These are phyloP conservation scores for Hyppa rectilinea DNA, from an alignment of 2,888 invertebrate genomes.

Conservation along the genomic window DNA sequence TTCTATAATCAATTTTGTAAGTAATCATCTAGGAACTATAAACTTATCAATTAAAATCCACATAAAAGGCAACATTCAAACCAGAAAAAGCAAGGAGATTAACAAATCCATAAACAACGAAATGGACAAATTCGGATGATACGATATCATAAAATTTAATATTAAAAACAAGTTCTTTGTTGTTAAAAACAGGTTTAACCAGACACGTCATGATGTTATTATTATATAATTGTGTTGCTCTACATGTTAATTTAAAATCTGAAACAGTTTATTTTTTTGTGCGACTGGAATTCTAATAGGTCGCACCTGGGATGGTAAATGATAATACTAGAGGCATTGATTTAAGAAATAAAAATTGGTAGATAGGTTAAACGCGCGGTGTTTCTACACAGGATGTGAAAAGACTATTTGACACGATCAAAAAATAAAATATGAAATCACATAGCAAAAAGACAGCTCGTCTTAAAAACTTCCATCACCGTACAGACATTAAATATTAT, in stretches of 20 bases:
- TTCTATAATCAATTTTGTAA: background rate
- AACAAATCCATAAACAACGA: constrained; percentile 16
- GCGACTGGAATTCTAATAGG: no score
- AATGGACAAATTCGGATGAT: constrained; percentile 29
- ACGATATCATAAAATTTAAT: constrained; percentile 4
- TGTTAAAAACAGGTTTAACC: constrained; percentile 28
- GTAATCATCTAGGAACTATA: constrained; percentile 4
- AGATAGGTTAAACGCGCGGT: no score
- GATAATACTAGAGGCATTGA: background rate
- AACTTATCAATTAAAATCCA: constrained; percentile 16
- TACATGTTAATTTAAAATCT: constrained; percentile 28
- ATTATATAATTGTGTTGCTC: constrained; percentile 26
- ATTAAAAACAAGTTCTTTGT: constrained; percentile 38
- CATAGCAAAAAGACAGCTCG: no score
- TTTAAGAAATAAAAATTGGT: no score
- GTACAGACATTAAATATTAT: no score
- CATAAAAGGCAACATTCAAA: constrained; percentile 25
- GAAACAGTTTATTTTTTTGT: background rate
- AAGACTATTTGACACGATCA: no score
- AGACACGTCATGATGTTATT: constrained; percentile 7
- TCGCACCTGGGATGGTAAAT: background rate
- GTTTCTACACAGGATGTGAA: no score
- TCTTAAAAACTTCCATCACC: no score
- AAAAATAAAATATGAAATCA: no score
- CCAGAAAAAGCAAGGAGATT: constrained; percentile 8